Percentiles rank a stretch among this genome's conserved stretches.
phyloP scores from a whole-genome alignment of 2,113 vertebrate species.

The Platysternon megacephalum region DNA sequence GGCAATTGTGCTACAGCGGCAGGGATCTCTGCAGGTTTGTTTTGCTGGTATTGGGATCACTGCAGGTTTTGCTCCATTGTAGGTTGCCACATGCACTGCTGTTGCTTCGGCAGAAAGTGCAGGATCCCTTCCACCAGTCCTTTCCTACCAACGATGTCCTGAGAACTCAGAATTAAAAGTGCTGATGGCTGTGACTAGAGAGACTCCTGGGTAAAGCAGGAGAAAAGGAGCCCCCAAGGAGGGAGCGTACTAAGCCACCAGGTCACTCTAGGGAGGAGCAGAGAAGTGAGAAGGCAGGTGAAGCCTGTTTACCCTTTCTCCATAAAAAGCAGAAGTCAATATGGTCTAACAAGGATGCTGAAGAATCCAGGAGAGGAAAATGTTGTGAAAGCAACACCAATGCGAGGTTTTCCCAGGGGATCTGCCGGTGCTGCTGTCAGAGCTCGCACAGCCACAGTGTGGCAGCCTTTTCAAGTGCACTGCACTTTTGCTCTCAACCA shows the following conservation, averaged over 20 bases:
- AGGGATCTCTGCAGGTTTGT: neutral
- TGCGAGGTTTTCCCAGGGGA: accelerated
- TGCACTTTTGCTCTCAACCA: accelerated
- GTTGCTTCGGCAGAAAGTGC: neutral
- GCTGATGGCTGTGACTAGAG: neutral
- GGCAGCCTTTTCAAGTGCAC: conserved; percentile 50
- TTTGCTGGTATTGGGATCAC: accelerated
- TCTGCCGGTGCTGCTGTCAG: neutral
- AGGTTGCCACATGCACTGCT: accelerated
- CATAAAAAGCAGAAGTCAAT: neutral
- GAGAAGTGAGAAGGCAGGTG: neutral
- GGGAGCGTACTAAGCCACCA: neutral
- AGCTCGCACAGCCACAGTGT: neutral
- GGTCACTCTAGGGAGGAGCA: neutral
- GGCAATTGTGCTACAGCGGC: neutral
- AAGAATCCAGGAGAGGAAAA: neutral
- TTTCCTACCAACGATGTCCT: neutral
- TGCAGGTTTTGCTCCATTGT: neutral
- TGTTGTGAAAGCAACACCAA: accelerated
- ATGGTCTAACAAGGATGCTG: accelerated
- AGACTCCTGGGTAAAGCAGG: neutral
- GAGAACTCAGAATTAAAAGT: neutral
- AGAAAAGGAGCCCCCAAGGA: neutral
- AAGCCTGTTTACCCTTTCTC: neutral
- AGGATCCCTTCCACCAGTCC: neutral